Base-by-base conservation (phyloP, 2,797 vertebrate species). In the Pantherophis alleghaniensis region DNA sequence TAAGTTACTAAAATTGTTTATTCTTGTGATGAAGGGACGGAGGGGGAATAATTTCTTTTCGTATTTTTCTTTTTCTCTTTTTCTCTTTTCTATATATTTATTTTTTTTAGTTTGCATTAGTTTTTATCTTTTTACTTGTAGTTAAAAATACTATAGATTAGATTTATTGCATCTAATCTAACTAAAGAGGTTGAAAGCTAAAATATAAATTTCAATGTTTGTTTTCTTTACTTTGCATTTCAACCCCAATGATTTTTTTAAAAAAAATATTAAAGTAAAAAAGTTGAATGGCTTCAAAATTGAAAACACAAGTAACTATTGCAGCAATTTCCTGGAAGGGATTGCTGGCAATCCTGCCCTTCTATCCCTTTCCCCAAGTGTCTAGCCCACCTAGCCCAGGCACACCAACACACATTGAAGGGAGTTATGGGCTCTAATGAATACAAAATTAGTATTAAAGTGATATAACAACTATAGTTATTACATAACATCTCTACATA, bases 141-240 rank as follows among this genome's bases (percentile, higher is more conserved):
- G 12, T 66, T n/a, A n/a, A 66, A 66, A 66, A 66, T n/a, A 14
- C 63, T 66, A 66, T 66, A 63, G 9, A 28, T 26, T 63, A 66
- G 90, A 95, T 95, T 94, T 95, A 95, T 96, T 95, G 95, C 94
- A 37, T 37, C 6, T 32, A 37, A 74, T 74, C 66, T 74, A 69
- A 69, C n/a, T 69, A 37, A 74, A 74, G 1, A n/a, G n/a, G n/a
- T 74, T 37, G 14, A 74, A 74, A 74, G 28, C 12, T 66, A n/a
- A 14, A 18, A 74, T 32, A 74, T 37, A 32, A 18, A 32, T 32
- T 74, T 20, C 32, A 74, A 37, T 32, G 20, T 74, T 74, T 74
- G 32, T 74, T 74, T 37, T 20, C 9, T 74, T 74, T 74, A 74
- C 32, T 18, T 37, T 74, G 16, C 32, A 18, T 37, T 74, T 74